Evolutionary conservation across 2,888 invertebrate genomes (phyloP).

Genomic region (Metellina segmentata): DNA sequence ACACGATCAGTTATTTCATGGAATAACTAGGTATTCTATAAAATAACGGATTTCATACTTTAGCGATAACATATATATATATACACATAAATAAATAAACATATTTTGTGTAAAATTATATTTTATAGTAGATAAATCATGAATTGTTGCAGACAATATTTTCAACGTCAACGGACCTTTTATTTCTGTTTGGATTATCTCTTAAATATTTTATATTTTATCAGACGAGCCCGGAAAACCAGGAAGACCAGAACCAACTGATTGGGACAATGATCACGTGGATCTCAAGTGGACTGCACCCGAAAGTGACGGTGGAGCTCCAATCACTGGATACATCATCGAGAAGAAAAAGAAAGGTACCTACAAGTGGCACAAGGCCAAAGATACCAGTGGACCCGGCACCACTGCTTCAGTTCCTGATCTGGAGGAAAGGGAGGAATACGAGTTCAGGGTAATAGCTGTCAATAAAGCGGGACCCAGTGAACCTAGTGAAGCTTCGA

Average conservation of each 20-base stretch:
- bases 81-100: too few species aligned
- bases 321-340: conserved; percentile 87
- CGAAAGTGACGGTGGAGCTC: conserved; percentile 95
- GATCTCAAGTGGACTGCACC: conserved; percentile 97
- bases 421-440: conserved; percentile 87
- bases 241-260: conserved; percentile 92
- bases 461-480: conserved; percentile 82
- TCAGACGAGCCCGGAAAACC: conserved; percentile 96
- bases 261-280: conserved; percentile 98
- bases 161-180: too few species aligned
- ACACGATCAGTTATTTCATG: conserved; percentile 62
- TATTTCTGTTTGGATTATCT: too few species aligned
- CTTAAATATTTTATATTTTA: too few species aligned
- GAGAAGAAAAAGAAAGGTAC: conserved; percentile 85
- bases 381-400: conserved; percentile 94
- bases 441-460: conserved; percentile 82
- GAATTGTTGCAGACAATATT: too few species aligned
- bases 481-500: conserved; percentile 85
- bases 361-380: conserved; percentile 90
- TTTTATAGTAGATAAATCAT: too few species aligned
- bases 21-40: conserved; percentile 62
- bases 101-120: too few species aligned
- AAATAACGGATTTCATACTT: conserved; percentile 56
- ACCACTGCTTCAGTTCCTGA: conserved; percentile 93
- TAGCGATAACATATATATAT: neutral